These are phyloP conservation scores for Belonocnema kinseyi DNA, from an alignment of 1,140 invertebrate species.

Conservation along the genomic window DNA sequence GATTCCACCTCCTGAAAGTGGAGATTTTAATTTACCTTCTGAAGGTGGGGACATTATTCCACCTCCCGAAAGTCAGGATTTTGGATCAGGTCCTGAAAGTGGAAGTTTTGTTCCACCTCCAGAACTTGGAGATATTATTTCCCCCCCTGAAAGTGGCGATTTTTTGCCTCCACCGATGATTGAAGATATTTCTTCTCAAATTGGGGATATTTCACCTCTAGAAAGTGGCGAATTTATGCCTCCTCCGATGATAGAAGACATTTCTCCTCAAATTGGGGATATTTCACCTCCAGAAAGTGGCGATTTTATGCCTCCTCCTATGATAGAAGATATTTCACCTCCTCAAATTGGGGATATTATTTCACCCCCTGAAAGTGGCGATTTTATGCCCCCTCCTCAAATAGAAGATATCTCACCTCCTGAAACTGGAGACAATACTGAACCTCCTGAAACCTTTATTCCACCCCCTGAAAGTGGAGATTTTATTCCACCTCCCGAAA, in stretches of 20 bases:
- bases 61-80: neutral
- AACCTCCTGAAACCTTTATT: neutral
- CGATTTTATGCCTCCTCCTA: neutral
- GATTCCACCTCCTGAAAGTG: neutral
- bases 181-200: neutral
- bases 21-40: neutral
- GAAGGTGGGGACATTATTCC: neutral
- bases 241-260: neutral
- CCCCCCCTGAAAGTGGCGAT: neutral
- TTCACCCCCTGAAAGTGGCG: neutral
- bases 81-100: neutral
- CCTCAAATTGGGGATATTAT: neutral
- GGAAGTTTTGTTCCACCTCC: neutral
- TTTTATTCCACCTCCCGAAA: neutral
- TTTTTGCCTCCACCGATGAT: neutral
- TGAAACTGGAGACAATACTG: neutral
- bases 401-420: neutral
- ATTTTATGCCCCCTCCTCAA: neutral
- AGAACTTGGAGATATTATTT: neutral
- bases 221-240: constrained; percentile 6
- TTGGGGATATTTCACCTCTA: neutral
- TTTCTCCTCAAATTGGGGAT: neutral
- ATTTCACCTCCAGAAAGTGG: neutral
- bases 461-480: neutral
- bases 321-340: neutral